These are phyloP conservation scores for Parapsyche elsis DNA, from an alignment of 1,140 invertebrate genomes.

Conservation along the genomic window DNA sequence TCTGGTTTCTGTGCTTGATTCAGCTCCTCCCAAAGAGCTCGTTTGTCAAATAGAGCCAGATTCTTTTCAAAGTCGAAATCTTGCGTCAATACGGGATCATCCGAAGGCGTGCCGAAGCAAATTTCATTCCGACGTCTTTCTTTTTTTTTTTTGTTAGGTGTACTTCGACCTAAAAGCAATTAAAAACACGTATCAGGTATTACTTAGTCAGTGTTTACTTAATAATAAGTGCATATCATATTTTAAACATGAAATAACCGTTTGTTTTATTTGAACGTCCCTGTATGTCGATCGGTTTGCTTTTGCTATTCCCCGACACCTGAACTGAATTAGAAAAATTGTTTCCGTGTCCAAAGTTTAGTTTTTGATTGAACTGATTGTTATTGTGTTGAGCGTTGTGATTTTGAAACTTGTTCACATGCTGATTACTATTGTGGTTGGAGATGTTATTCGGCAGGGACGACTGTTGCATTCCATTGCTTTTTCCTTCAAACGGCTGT, in stretches of 20 bases:
- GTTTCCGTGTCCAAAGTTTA: slow-evolving; percentile 39
- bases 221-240: not conserved
- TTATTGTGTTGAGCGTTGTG: slow-evolving; percentile 32
- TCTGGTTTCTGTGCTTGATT: slow-evolving; percentile 76
- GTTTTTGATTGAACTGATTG: slow-evolving; percentile 47
- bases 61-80: slow-evolving; percentile 97
- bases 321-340: slow-evolving; percentile 36
- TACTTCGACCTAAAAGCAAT: slow-evolving; percentile 48
- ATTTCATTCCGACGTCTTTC: slow-evolving; percentile 65
- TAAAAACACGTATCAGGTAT: not conserved
- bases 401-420: slow-evolving; percentile 34
- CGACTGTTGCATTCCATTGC: slow-evolving; percentile 15
- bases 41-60: slow-evolving; percentile 90
- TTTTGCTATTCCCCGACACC: slow-evolving; percentile 38
- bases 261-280: slow-evolving; percentile 47
- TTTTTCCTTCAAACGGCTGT: slow-evolving; percentile 23
- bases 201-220: not conserved
- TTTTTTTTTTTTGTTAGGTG: slow-evolving; percentile 64
- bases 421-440: slow-evolving; percentile 4
- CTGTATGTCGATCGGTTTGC: slow-evolving; percentile 54
- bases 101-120: slow-evolving; percentile 68
- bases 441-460: not conserved
- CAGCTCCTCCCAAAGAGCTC: slow-evolving; percentile 80
- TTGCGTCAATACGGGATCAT: slow-evolving; percentile 68
- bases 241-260: slow-evolving; percentile 29